phyloP scores from a whole-genome alignment of 2,888 invertebrate genomes.

The Sericinus montela region DNA sequence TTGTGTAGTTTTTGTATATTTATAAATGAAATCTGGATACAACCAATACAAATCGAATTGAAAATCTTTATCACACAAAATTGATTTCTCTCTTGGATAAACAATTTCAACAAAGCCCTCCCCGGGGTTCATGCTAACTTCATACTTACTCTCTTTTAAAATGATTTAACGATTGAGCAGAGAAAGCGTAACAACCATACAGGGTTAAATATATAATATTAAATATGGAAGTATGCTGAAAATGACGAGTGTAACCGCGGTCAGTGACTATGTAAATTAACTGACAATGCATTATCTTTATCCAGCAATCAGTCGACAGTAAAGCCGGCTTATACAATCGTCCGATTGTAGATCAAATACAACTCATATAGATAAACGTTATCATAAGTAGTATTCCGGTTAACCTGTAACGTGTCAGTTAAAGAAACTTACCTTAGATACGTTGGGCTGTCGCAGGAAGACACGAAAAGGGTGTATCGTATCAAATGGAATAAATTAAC shows the following conservation, averaged over 20 bases:
- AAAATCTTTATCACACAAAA: too few relatives aligned
- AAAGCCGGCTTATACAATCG: constrained; percentile 31
- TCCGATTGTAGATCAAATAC: constrained; percentile 27
- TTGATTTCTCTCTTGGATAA: too few relatives aligned
- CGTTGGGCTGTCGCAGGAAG: constrained; percentile 31
- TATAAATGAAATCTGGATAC: too few relatives aligned
- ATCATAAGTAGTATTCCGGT: constrained; percentile 11
- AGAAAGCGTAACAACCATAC: too few relatives aligned
- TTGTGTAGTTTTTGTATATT: too few relatives aligned
- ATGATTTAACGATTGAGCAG: too few relatives aligned
- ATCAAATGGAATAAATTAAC: constrained; percentile 35
- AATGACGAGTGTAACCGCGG: constrained; percentile 17
- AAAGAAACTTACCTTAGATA: constrained; percentile 42
- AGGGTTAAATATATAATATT: too few relatives aligned
- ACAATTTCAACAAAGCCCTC: too few relatives aligned
- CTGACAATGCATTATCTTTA: constrained; percentile 29
- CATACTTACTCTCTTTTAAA: too few relatives aligned
- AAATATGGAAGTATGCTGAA: neutral
- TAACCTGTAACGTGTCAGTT: constrained; percentile 13
- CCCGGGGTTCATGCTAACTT: too few relatives aligned
- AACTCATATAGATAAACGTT: constrained; percentile 26
- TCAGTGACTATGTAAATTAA: constrained; percentile 19
- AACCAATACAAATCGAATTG: too few relatives aligned
- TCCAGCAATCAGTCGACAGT: constrained; percentile 32
- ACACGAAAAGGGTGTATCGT: constrained; percentile 31